Percentiles rank a stretch among this genome's conserved stretches.
Conservation (phyloP, 2,113 vertebrate genomes). For the Pterocles orientalis region DNA sequence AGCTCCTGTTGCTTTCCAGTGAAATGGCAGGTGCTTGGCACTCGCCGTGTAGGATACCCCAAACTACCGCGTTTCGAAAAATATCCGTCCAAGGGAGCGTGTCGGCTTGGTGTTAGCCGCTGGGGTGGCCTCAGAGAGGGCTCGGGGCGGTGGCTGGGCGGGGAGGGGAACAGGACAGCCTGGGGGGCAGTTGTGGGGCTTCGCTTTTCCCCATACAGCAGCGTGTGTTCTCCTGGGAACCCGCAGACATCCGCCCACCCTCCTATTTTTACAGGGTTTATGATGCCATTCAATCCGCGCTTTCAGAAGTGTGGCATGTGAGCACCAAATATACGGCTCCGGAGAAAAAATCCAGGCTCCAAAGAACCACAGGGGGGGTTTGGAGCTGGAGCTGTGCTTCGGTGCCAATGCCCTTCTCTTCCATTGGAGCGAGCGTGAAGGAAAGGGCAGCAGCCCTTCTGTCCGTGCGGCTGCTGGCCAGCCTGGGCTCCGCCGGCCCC, state of each 20-base stretch:
- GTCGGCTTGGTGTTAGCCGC: no score
- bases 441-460: not conserved
- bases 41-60: rapidly evolving
- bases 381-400: not conserved
- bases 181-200: rapidly evolving
- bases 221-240: not conserved
- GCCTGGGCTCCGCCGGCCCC: not conserved
- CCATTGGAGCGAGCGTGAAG: not conserved
- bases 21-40: not conserved
- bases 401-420: not conserved
- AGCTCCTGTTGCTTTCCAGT: not conserved
- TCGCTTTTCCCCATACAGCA: not conserved
- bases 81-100: no score
- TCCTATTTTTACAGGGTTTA: not conserved
- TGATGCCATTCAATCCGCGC: rapidly evolving
- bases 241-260: not conserved
- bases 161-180: not conserved
- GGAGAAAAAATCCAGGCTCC: not conserved
- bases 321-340: rapidly evolving
- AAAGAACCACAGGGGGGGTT: not conserved
- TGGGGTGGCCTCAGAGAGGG: not conserved
- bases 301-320: not conserved
- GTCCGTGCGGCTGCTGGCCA: not conserved
- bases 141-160: not conserved
- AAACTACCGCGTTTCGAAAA: not conserved